These are phyloP conservation scores for Mycetomoellerius zeteki DNA, from an alignment of 1,140 invertebrate genomes.

Conservation along the genomic window DNA sequence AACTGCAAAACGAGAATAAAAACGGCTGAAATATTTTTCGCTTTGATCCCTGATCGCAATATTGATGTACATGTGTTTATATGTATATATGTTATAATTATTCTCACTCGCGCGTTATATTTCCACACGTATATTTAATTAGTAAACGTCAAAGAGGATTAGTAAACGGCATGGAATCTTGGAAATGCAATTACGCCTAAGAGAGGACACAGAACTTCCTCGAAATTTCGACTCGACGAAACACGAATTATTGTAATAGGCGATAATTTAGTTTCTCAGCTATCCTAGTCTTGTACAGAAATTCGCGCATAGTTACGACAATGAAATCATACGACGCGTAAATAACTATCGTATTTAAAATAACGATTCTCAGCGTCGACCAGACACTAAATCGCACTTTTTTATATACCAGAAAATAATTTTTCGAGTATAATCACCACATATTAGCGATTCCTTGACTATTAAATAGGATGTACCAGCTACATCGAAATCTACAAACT, in stretches of 20 bases:
- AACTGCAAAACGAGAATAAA: background rate
- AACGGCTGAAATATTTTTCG: slow-evolving; percentile 5
- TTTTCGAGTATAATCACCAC: slow-evolving; percentile 23
- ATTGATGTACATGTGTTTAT: slow-evolving; percentile 86
- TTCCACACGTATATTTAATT: slow-evolving; percentile 80
- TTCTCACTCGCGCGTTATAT: slow-evolving; percentile 77
- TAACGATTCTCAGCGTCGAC: slow-evolving; percentile 16
- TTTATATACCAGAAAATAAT: slow-evolving; percentile 57
- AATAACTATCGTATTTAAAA: slow-evolving; percentile 31
- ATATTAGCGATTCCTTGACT: slow-evolving; percentile 6
- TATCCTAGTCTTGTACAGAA: slow-evolving; percentile 86
- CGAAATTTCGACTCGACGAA: slow-evolving; percentile 35
- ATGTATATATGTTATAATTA: slow-evolving; percentile 85
- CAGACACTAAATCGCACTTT: slow-evolving; percentile 58
- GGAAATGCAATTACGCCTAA: slow-evolving; percentile 48
- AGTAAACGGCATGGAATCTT: slow-evolving; percentile 28
- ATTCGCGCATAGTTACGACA: slow-evolving; percentile 78
- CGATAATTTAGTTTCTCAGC: slow-evolving; percentile 81
- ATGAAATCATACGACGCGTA: slow-evolving; percentile 60
- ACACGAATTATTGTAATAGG: slow-evolving; percentile 53
- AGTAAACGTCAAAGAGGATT: slow-evolving; percentile 56
- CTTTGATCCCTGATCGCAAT: slow-evolving; percentile 59
- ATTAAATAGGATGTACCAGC: background rate
- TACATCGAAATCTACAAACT: slow-evolving; percentile 32
- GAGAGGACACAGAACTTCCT: slow-evolving; percentile 46